Percentiles rank a stretch among this genome's conserved stretches.
phyloP scores from a whole-genome alignment of 2,888 invertebrate genomes.

The Clivina fossor region DNA sequence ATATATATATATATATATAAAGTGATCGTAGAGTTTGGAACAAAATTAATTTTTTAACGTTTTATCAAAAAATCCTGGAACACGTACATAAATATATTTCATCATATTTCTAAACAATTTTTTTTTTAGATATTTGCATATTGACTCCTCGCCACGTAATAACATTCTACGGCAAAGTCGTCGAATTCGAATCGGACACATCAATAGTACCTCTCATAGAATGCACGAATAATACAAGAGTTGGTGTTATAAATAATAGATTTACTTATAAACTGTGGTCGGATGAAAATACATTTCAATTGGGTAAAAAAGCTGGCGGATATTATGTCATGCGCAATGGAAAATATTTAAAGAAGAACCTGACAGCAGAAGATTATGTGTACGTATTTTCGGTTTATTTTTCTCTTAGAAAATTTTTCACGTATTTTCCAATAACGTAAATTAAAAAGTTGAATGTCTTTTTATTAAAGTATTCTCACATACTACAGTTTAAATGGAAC shows the following conservation, averaged over 20 bases:
- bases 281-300: constrained; percentile 22
- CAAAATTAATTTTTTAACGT: too few relatives aligned
- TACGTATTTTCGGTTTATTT: too few relatives aligned
- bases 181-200: constrained; percentile 9
- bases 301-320: constrained; percentile 13
- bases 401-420: too few relatives aligned
- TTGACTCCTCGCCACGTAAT: constrained; percentile 21
- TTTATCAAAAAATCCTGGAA: too few relatives aligned
- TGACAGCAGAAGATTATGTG: constrained; percentile 17
- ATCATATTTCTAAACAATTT: background rate
- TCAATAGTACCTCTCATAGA: constrained; percentile 19
- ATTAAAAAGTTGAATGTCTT: too few relatives aligned
- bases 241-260: constrained; percentile 19
- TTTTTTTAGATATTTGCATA: constrained; percentile 18
- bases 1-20: too few relatives aligned
- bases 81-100: background rate
- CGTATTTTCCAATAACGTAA: too few relatives aligned
- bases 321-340: constrained; percentile 16
- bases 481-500: too few relatives aligned
- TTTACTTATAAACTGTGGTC: constrained; percentile 25
- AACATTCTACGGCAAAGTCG: constrained; percentile 18
- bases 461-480: too few relatives aligned
- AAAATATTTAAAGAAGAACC: constrained; percentile 16
- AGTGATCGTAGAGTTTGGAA: too few relatives aligned
- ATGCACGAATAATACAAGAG: constrained; percentile 19